Percentiles rank a stretch among this genome's conserved stretches.
phyloP scores from a whole-genome alignment of 2,888 invertebrate genomes.

The Caenorhabditis japonica region DNA sequence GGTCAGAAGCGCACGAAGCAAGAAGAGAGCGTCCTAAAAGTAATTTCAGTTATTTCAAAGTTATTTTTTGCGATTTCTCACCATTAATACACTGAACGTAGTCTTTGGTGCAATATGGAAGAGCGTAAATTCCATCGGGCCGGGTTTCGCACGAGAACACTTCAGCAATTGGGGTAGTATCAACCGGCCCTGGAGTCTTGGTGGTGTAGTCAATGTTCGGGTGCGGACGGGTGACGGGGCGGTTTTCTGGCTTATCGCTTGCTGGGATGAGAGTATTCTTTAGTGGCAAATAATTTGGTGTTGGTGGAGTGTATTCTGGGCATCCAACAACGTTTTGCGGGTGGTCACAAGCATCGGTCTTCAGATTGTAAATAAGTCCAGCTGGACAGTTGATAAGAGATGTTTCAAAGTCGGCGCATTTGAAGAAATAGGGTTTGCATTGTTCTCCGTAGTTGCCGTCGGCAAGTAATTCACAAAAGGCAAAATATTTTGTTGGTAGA shows the following conservation, averaged over 20 bases:
- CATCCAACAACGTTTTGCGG: slow-evolving; percentile 61
- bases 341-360: slow-evolving; percentile 54
- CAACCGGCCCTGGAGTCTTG: slow-evolving; percentile 23
- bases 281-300: too few species aligned
- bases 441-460: slow-evolving; percentile 54
- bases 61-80: neutral
- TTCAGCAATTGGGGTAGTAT: slow-evolving; percentile 26
- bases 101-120: slow-evolving; percentile 54
- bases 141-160: slow-evolving; percentile 49
- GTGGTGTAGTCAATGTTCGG: slow-evolving; percentile 44
- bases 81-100: slow-evolving; percentile 61
- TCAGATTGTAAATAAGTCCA: slow-evolving; percentile 61
- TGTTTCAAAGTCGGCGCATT: slow-evolving; percentile 47
- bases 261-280: too few species aligned
- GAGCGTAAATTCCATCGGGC: slow-evolving; percentile 60
- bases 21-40: slow-evolving; percentile 31
- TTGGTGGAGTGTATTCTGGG: slow-evolving; percentile 40
- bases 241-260: neutral
- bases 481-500: slow-evolving; percentile 12
- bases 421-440: slow-evolving; percentile 46
- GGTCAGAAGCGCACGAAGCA: slow-evolving; percentile 38
- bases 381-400: slow-evolving; percentile 54
- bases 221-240: neutral
- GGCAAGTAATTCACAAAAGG: slow-evolving; percentile 51
- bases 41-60: neutral